Conservation (phyloP, 2,113 vertebrate species). For the Sceloporus undulatus region DNA sequence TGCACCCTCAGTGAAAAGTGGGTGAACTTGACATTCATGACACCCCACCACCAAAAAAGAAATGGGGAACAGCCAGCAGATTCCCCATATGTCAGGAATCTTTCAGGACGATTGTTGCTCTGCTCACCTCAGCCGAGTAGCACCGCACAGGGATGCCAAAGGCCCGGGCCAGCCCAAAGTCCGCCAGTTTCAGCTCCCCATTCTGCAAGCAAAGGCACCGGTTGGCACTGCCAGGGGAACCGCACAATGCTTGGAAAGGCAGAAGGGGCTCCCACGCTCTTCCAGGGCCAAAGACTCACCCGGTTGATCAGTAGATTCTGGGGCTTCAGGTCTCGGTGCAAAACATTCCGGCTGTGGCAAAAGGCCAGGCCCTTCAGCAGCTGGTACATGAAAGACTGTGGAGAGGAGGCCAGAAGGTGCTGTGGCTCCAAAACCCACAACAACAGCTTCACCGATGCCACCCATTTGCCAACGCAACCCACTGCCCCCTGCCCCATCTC, state of each 20-base stretch:
- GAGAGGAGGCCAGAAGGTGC: neutral
- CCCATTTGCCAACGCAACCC: neutral
- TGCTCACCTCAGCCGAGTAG: conserved; percentile 93
- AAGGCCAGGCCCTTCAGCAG: conserved; percentile 95
- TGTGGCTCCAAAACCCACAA: too few species aligned
- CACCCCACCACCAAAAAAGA: too few species aligned
- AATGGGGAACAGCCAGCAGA: too few species aligned
- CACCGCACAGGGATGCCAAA: conserved; percentile 97
- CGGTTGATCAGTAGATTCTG: conserved; percentile 98
- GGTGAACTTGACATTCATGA: too few species aligned
- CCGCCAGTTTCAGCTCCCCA: conserved; percentile 94
- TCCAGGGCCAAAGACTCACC: conserved; percentile 72
- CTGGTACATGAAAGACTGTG: conserved; percentile 97
- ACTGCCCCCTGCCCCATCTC: too few species aligned
- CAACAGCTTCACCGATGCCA: too few species aligned
- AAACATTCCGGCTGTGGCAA: conserved; percentile 96
- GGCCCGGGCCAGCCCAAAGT: conserved; percentile 94
- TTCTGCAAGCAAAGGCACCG: conserved; percentile 77
- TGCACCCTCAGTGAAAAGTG: too few species aligned
- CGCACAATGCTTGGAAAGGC: too few species aligned
- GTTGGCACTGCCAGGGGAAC: neutral
- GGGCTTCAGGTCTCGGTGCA: conserved; percentile 95
- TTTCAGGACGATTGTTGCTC: too few species aligned
- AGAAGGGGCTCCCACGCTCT: too few species aligned
- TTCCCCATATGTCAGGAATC: too few species aligned